Conservation (phyloP, 1,140 invertebrate species). For the Liolophura sinensis region DNA sequence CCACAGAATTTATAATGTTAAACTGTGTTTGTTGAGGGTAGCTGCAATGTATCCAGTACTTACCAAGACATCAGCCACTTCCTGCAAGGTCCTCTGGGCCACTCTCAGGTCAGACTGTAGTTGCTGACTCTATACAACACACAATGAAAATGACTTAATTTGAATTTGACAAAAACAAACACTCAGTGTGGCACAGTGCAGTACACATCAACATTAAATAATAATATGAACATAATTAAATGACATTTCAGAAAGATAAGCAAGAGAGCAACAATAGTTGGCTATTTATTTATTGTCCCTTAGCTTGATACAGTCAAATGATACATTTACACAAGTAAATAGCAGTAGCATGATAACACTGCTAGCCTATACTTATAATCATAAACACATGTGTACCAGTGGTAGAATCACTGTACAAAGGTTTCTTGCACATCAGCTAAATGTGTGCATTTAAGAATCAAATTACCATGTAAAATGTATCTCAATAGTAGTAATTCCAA, state of each 20-base stretch:
- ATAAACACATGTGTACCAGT: no score
- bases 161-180: neutral
- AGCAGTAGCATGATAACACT: no score
- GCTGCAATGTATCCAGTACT: slow-evolving; percentile 5
- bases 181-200: neutral
- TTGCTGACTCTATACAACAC: slow-evolving; percentile 43
- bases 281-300: neutral
- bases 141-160: neutral
- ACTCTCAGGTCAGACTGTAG: slow-evolving; percentile 64
- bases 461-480: no score
- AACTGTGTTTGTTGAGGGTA: no score
- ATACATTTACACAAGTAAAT: neutral
- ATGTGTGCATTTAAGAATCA: no score
- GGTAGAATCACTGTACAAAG: no score
- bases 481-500: no score
- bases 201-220: neutral
- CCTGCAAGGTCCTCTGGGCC: slow-evolving; percentile 64
- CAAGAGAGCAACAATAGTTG: neutral
- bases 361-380: no score
- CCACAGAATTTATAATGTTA: no score
- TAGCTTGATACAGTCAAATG: neutral
- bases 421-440: no score
- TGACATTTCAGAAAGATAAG: neutral
- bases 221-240: no score
- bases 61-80: slow-evolving; percentile 43